These are phyloP conservation scores for Psettodes erumei DNA, from an alignment of 2,113 vertebrate genomes.

Conservation along the genomic window DNA sequence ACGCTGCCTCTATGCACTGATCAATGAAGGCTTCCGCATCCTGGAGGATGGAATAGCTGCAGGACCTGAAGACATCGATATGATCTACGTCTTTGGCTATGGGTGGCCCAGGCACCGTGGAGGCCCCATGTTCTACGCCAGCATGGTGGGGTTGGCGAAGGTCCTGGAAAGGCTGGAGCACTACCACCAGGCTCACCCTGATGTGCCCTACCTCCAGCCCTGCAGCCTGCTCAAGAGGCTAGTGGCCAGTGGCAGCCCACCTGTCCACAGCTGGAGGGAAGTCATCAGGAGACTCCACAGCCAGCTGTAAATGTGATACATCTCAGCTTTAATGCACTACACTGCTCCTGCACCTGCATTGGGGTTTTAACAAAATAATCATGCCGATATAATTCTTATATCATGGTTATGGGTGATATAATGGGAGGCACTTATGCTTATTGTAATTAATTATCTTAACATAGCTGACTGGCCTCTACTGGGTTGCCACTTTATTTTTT, in stretches of 20 bases:
- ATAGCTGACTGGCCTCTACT: background rate
- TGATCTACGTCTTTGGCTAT: constrained; percentile 90
- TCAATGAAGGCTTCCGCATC: constrained; percentile 91
- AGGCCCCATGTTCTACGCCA: constrained; percentile 93
- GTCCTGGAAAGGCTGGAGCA: constrained; percentile 87
- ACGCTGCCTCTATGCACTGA: constrained; percentile 87
- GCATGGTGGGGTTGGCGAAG: constrained; percentile 83
- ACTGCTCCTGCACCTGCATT: background rate
- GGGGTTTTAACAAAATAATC: background rate
- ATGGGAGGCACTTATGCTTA: background rate
- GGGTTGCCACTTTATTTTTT: background rate
- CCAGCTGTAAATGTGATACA: constrained; percentile 82
- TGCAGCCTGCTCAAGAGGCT: constrained; percentile 86
- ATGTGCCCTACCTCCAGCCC: constrained; percentile 86
- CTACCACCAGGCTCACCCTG: constrained; percentile 84
- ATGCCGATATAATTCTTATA: background rate
- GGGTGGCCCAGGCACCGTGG: constrained; percentile 91
- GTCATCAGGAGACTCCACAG: constrained; percentile 71
- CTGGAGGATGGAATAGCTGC: constrained; percentile 89
- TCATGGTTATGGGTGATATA: background rate
- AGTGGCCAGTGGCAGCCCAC: constrained; percentile 87
- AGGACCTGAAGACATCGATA: constrained; percentile 90
- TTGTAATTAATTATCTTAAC: background rate
- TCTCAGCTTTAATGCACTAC: constrained; percentile 22
- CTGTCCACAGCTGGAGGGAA: constrained; percentile 87